These are phyloP conservation scores for Melanostoma scalare DNA, from an alignment of 2,888 invertebrate genomes.

Conservation along the genomic window DNA sequence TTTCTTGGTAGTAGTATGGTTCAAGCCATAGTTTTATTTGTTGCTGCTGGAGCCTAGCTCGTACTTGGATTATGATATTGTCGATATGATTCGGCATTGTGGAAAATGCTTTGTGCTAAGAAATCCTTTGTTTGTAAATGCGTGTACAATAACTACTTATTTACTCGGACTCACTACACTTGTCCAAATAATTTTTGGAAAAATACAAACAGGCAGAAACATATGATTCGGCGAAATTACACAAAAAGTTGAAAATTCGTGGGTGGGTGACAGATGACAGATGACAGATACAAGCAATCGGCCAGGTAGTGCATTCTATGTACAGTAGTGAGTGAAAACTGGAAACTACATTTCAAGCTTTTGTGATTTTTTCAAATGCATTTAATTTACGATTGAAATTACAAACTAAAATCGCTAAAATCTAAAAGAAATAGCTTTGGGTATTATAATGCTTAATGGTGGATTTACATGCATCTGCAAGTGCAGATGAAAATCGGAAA, in stretches of 20 bases:
- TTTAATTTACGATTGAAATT: too few species aligned
- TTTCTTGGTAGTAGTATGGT: constrained; percentile 85
- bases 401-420: too few species aligned
- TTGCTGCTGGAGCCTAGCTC: constrained; percentile 86
- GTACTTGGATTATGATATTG: constrained; percentile 86
- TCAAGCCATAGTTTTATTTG: constrained; percentile 89
- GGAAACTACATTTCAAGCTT: too few species aligned
- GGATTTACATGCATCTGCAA: too few species aligned
- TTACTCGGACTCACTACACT: not conserved
- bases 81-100: constrained; percentile 82
- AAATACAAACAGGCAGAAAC: constrained; percentile 48
- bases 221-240: constrained; percentile 65
- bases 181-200: not conserved
- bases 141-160: not conserved
- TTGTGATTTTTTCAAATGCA: too few species aligned
- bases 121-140: constrained; percentile 26
- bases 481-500: too few species aligned
- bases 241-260: too few species aligned
- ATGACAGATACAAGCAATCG: constrained; percentile 56
- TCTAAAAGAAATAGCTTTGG: too few species aligned
- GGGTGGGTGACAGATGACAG: not conserved
- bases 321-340: too few species aligned
- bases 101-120: not conserved
- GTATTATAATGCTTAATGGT: too few species aligned
- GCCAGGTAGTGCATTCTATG: constrained; percentile 9